phyloP scores from a whole-genome alignment of 1,140 invertebrate species.

The Vanessa atalanta region DNA sequence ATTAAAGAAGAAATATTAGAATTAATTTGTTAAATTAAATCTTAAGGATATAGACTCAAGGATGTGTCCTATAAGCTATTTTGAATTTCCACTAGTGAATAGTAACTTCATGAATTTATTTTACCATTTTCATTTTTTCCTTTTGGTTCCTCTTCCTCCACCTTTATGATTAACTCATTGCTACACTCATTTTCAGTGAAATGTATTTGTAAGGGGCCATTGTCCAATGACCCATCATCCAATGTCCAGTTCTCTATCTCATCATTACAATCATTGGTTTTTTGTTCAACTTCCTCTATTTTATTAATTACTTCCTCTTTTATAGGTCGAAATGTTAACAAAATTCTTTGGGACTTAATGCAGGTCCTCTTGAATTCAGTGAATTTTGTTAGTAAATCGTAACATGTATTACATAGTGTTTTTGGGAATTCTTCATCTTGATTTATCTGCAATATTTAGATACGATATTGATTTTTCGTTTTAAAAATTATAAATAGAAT shows the following conservation, averaged over 20 bases:
- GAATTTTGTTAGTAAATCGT: slow-evolving; percentile 59
- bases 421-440: slow-evolving; percentile 62
- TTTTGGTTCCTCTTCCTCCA: slow-evolving; percentile 10
- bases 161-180: slow-evolving; percentile 2
- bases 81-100: no score
- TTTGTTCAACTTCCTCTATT: slow-evolving; percentile 24
- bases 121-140: slow-evolving; percentile 20
- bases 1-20: no score
- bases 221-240: not conserved
- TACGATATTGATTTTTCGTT: slow-evolving; percentile 4
- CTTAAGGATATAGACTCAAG: no score
- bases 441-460: slow-evolving; percentile 48
- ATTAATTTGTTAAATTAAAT: no score
- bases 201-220: not conserved
- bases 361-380: slow-evolving; percentile 70
- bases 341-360: slow-evolving; percentile 64
- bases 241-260: not conserved
- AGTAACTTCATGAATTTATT: not conserved
- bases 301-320: slow-evolving; percentile 6
- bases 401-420: slow-evolving; percentile 64
- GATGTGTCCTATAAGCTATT: no score
- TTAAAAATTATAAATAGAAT: not conserved
- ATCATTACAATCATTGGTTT: not conserved
- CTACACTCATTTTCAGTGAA: not conserved
- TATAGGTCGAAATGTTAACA: slow-evolving; percentile 27